A percentile compares a stretch with the other conserved stretches of the same genome.
phyloP scores from a whole-genome alignment of 2,888 invertebrate species.

The Myopa tessellatipennis region DNA sequence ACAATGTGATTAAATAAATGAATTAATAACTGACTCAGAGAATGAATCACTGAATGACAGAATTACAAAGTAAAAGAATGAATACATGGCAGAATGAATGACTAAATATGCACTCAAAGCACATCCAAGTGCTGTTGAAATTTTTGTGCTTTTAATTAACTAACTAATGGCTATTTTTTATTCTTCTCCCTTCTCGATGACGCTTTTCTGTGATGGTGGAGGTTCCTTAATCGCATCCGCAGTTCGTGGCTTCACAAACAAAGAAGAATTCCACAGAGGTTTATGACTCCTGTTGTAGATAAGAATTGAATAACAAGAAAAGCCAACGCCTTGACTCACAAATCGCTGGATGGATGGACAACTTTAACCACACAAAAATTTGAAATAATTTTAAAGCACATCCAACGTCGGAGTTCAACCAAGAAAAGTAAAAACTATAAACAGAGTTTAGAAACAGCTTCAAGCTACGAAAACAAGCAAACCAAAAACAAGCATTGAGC shows the following conservation, averaged over 20 bases:
- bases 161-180: constrained; percentile 43
- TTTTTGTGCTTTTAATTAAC: constrained; percentile 51
- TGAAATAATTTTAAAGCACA: not conserved
- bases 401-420: not conserved
- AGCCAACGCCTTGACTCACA: no score
- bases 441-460: not conserved
- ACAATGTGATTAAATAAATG: not conserved
- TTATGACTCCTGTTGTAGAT: no score
- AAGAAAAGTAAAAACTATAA: not conserved
- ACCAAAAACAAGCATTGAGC: constrained; percentile 26
- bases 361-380: not conserved
- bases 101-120: not conserved
- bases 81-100: constrained; percentile 44
- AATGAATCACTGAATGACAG: no score
- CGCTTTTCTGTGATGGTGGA: no score
- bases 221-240: no score
- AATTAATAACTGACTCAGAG: constrained; percentile 40
- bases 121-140: constrained; percentile 26
- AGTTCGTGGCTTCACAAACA: no score
- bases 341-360: not conserved
- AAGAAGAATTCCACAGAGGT: no score
- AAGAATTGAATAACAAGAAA: no score
- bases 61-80: no score
- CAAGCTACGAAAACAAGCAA: constrained; percentile 18
- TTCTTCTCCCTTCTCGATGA: no score